Base-by-base conservation (phyloP, 2,888 invertebrate genomes). In the Pammene fasciana region DNA sequence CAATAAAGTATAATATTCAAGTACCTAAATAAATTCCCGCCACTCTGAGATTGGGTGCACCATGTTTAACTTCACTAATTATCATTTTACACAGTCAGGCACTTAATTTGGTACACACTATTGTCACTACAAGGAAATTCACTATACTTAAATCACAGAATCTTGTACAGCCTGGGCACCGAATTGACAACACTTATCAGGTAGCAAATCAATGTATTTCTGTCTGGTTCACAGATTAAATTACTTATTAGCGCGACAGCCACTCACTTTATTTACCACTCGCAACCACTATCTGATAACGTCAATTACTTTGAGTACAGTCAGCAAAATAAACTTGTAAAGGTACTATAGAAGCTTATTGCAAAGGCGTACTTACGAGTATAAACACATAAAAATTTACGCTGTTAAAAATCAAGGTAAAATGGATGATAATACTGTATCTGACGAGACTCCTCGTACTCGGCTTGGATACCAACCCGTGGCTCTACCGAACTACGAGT, bases 141-240 rank as follows among this genome's bases (percentile, higher is more conserved):
- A 56, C 65, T 11, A 38, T 60, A 60, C 43, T 65, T 48, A 14
- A 70, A 46, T 52, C 46, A 60, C 65, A 59, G 45, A 59, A 59
- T 45, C 62, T 45, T 64, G 68, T 68, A 65, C 36, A 10, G 62
- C n/a, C 13, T 41, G 55, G 43, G 46, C 36, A n/a, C 46, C 38
- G 14, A 65, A 65, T 60, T 60, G 70, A 70, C 70, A 70, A 70
- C 59, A 70, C 52, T 70, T 70, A 70, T 70, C 65, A 48, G 45
- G 65, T 46, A 54, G 46, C 70, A 70, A 70, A 70, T 70, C 65
- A 70, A 70, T 70, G 65, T 65, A 60, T 65, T 60, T 60, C 60
- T 65, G 65, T 65, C 65, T 34, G n/a, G 43, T 18, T 26, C 55
- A 48, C 16, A 65, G 65, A 70, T 70, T 70, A 70, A 70, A 46